phyloP scores from a whole-genome alignment of 2,797 vertebrate genomes.

The Chloroceryle inda region DNA sequence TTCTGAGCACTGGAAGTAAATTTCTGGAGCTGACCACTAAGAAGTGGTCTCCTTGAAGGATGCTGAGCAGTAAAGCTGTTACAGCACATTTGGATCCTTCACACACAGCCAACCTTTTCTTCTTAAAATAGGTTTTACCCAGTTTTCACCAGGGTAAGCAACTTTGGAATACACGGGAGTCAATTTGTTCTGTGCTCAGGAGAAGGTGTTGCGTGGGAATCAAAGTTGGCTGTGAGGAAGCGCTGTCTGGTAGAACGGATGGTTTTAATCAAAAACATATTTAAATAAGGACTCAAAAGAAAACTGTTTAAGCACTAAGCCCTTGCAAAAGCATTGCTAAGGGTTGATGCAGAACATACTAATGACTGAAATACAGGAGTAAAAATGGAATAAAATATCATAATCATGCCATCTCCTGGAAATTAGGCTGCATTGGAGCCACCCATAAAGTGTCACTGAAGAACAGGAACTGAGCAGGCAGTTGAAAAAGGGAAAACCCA shows the following conservation, averaged over 20 bases:
- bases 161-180: neutral
- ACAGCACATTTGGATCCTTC: neutral
- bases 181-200: neutral
- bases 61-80: neutral
- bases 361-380: neutral
- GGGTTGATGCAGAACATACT: neutral
- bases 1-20: neutral
- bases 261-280: neutral
- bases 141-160: neutral
- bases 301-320: neutral
- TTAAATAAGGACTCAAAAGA: neutral
- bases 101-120: neutral
- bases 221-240: accelerated
- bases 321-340: neutral
- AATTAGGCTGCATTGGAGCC: neutral
- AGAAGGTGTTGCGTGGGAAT: neutral
- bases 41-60: neutral
- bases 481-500: neutral
- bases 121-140: neutral
- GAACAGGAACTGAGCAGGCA: accelerated
- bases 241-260: neutral
- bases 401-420: neutral
- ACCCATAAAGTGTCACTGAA: neutral
- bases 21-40: neutral
- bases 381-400: neutral